Evolutionary conservation across 1,140 invertebrate species (phyloP).

Genomic region (Bombus ignitus): DNA sequence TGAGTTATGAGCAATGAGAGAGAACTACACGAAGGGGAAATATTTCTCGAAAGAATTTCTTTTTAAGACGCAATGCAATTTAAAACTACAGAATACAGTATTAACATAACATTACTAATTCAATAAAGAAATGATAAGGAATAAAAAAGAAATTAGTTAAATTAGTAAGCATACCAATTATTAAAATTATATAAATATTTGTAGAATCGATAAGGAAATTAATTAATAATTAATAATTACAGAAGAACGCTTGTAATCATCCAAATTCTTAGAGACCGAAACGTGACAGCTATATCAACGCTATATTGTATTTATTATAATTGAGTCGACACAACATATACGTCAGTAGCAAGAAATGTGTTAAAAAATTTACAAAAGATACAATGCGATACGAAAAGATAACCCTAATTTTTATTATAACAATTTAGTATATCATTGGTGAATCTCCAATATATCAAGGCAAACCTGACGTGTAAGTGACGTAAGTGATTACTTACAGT

Average conservation of each 20-base stretch:
- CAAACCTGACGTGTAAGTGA: not conserved
- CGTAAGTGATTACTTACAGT: not conserved
- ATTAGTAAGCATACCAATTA: not conserved
- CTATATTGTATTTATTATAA: not conserved
- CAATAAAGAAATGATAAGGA: not conserved
- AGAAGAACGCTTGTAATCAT: not conserved
- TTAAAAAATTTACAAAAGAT: not conserved
- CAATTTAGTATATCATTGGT: slow-evolving; percentile 14
- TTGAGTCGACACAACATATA: not conserved
- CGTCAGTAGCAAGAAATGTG: not conserved
- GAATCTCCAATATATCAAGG: not conserved
- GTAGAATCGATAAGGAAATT: not conserved
- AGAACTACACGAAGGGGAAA: not conserved
- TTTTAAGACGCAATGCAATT: not conserved
- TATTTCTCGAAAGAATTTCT: not conserved
- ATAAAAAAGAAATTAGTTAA: not conserved
- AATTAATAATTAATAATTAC: not conserved
- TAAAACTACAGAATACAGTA: not conserved
- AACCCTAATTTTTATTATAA: slow-evolving; percentile 8
- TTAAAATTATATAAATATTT: not conserved
- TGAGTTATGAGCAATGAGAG: not conserved
- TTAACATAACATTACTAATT: not conserved
- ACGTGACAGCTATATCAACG: not conserved
- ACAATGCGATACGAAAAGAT: not conserved
- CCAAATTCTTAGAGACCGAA: not conserved